These are phyloP conservation scores for Synanceia verrucosa DNA, from an alignment of 2,797 vertebrate genomes.

Conservation along the genomic window DNA sequence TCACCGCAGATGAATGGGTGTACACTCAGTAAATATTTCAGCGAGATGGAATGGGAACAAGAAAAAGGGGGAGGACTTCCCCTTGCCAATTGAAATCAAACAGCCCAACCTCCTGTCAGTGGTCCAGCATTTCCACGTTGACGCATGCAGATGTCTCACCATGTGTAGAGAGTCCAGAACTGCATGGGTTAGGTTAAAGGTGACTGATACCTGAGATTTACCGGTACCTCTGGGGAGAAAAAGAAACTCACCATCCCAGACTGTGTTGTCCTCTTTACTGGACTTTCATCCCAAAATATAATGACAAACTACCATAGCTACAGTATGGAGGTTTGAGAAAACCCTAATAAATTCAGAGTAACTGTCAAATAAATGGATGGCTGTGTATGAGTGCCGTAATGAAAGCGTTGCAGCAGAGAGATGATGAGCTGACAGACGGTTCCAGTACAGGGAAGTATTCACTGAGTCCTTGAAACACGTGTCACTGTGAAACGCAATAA, in stretches of 20 bases:
- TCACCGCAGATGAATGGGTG: slow-evolving; percentile 57
- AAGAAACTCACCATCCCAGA: not conserved
- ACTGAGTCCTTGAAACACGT: slow-evolving; percentile 61
- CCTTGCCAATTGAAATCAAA: slow-evolving; percentile 63
- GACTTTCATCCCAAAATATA: not conserved
- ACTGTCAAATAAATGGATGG: slow-evolving; percentile 20
- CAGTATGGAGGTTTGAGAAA: slow-evolving; percentile 1
- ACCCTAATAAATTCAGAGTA: slow-evolving; percentile 5
- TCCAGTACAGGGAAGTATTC: slow-evolving; percentile 28
- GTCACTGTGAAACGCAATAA: slow-evolving; percentile 56
- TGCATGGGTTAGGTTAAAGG: slow-evolving; percentile 40
- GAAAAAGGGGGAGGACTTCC: slow-evolving; percentile 36
- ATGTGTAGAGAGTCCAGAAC: slow-evolving; percentile 57
- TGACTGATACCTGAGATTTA: slow-evolving; percentile 8
- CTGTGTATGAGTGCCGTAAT: not conserved
- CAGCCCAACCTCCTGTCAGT: slow-evolving; percentile 58
- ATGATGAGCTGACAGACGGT: slow-evolving; percentile 43
- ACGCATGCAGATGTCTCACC: slow-evolving; percentile 72
- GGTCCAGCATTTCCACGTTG: slow-evolving; percentile 64
- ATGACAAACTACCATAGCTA: not conserved
- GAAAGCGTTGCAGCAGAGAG: slow-evolving; percentile 9
- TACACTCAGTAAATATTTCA: slow-evolving; percentile 49
- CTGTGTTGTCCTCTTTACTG: not conserved
- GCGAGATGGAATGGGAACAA: slow-evolving; percentile 23
- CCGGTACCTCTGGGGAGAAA: not conserved